phyloP scores from a whole-genome alignment of 1,140 invertebrate genomes.

The Drosophila seguyi region DNA sequence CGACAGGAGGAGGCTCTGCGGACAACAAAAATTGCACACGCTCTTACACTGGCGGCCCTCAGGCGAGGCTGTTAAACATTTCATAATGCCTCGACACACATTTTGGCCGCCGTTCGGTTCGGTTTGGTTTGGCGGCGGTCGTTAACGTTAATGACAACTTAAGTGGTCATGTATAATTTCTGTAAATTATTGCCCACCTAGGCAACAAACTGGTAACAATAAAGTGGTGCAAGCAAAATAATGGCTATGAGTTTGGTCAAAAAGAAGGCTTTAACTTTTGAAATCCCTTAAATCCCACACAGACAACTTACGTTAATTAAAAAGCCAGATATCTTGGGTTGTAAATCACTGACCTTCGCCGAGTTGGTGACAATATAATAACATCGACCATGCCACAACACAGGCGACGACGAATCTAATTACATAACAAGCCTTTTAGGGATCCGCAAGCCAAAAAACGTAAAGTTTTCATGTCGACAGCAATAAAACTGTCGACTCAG shows the following conservation, averaged over 20 bases:
- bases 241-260: background rate
- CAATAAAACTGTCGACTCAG: conserved; percentile 42
- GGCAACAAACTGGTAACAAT: conserved; percentile 49
- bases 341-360: conserved; percentile 12
- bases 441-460: conserved; percentile 23
- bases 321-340: background rate
- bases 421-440: conserved; percentile 41
- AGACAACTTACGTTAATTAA: conserved; percentile 6
- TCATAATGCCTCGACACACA: conserved; percentile 59
- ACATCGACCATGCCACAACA: conserved; percentile 26
- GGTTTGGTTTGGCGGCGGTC: conserved; percentile 49
- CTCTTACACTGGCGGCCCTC: conserved; percentile 48
- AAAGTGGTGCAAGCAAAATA: conserved; percentile 9
- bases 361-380: conserved; percentile 27
- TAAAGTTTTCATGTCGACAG: conserved; percentile 42
- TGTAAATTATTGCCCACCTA: conserved; percentile 68
- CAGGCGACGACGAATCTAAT: conserved; percentile 37
- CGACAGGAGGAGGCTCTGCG: conserved; percentile 28
- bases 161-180: conserved; percentile 83
- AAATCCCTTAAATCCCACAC: too few species aligned
- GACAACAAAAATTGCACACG: conserved; percentile 56
- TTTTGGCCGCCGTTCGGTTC: conserved; percentile 31
- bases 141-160: conserved; percentile 81
- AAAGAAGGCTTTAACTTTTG: background rate
- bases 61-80: conserved; percentile 57